Base-by-base conservation (phyloP, 1,140 invertebrate species). In the Caerostris darwini region DNA sequence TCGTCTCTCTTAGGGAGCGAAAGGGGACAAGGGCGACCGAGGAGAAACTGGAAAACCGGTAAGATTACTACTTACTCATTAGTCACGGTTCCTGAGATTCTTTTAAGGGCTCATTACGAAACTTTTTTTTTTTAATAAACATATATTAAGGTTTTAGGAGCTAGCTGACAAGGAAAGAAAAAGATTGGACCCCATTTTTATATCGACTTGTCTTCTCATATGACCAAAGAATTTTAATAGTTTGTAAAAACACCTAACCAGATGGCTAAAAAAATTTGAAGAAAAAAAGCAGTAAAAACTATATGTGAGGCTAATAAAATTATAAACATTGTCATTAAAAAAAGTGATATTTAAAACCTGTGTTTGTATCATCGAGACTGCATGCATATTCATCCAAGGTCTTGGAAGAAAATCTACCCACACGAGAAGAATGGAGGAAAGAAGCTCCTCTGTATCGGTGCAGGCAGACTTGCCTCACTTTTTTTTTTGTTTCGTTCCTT, bases 1-100 rank as follows among this genome's bases (percentile, higher is more conserved):
- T 88, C 5, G 19, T 85, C 67, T 85, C 64, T 71, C 64, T 34
- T 90, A 94, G 93, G 93, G 93, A 19, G 14, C 53, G 8, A 82
- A 83, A 85, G 93, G 93, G 50, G 81, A 90, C 17, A 94, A 90
- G 64, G 93, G 93, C 19, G 88, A 94, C 81, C 59, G n/a, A 14
- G 93, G 93, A 90, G 93, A 94, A 50, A 57, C 87, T 90, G 93
- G 93, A 90, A 82, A 50, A 93, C 82, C 67, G 92, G 92, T 93
- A 93, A 88, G 92, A 14, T 85, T 81, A 58, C 71, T 77, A 34
- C 8, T 77, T 50, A 77, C 71, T 90, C 59, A 71, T 83, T 83
- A 83, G 82, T 83, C 82, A 83, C 56, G 82, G 53, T 83, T 83
- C 56, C 56, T 57, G 82, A 83, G 56, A 58, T 10, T 57, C 54